Percentiles rank a stretch among this genome's conserved stretches.
Conservation (phyloP, 1,140 invertebrate species). For the Tetranychus cinnabarinus region DNA sequence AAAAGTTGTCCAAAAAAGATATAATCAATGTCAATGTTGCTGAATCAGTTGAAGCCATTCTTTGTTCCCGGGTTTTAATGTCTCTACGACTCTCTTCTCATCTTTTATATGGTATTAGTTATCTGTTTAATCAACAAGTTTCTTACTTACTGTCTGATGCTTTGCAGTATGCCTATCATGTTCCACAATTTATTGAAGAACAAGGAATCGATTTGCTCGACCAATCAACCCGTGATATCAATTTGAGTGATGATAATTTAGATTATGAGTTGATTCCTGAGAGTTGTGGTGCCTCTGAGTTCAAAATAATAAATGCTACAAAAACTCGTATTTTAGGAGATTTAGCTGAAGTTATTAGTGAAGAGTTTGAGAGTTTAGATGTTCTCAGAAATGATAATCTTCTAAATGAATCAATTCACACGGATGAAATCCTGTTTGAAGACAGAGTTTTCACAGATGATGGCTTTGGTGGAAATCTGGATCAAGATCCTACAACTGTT, state of each 20-base stretch:
- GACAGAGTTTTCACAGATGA: constrained; percentile 36
- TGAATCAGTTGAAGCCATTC: constrained; percentile 93
- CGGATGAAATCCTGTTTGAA: constrained; percentile 4
- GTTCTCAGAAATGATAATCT: neutral
- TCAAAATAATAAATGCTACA: neutral
- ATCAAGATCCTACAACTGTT: no score
- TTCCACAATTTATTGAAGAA: constrained; percentile 95
- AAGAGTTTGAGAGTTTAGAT: constrained; percentile 3
- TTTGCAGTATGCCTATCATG: constrained; percentile 99
- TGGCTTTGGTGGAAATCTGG: constrained; percentile 48
- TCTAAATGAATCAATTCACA: constrained; percentile 5
- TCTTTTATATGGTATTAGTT: constrained; percentile 82
- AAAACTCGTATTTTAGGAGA: constrained; percentile 10
- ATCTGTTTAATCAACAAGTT: constrained; percentile 95
- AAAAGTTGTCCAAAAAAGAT: constrained; percentile 97
- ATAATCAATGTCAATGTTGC: constrained; percentile 99
- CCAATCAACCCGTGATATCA: constrained; percentile 27
- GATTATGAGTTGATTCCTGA: constrained; percentile 91
- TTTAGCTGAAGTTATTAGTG: constrained; percentile 5
- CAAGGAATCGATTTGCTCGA: constrained; percentile 94
- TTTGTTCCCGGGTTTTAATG: constrained; percentile 93
- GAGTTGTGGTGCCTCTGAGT: constrained; percentile 22
- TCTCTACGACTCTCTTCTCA: constrained; percentile 95
- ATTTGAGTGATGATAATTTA: constrained; percentile 29
- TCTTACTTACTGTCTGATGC: constrained; percentile 96